Evolutionary conservation across 2,113 vertebrate species (phyloP).

Genomic region (Nansenia antarctica): DNA sequence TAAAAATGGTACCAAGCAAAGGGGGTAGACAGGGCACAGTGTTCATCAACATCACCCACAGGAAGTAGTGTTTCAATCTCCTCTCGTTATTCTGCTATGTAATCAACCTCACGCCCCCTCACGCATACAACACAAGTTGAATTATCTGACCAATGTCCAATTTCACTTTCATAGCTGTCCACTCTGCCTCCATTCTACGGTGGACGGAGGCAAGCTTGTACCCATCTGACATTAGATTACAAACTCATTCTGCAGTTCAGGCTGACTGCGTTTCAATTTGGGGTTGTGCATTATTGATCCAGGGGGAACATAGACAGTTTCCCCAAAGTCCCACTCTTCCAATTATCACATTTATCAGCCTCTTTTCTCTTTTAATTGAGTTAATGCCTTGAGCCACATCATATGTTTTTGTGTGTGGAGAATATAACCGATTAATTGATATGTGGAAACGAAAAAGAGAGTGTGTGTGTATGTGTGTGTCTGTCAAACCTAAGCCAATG

Average conservation of each 20-base stretch:
- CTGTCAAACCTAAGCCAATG: too few relatives aligned
- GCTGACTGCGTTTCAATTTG: conserved; percentile 65
- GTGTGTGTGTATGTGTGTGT: too few relatives aligned
- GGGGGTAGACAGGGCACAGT: neutral
- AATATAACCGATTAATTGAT: too few relatives aligned
- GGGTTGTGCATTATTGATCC: conserved; percentile 65
- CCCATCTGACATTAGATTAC: conserved; percentile 59
- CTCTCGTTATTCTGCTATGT: conserved; percentile 39
- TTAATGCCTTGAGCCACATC: too few relatives aligned
- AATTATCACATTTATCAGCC: conserved; percentile 40
- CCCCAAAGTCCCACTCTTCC: conserved; percentile 31
- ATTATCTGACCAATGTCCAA: conserved; percentile 59
- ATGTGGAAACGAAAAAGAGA: too few relatives aligned
- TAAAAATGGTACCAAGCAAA: too few relatives aligned
- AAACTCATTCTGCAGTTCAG: conserved; percentile 65
- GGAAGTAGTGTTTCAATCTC: conserved; percentile 31
- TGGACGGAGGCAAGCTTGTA: conserved; percentile 37
- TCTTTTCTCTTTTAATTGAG: conserved; percentile 22
- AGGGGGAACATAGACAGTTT: conserved; percentile 32
- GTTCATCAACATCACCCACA: neutral
- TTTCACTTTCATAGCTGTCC: conserved; percentile 58
- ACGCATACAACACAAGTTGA: conserved; percentile 39
- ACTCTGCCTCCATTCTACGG: conserved; percentile 29
- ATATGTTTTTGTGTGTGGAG: too few relatives aligned
- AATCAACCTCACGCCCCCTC: conserved; percentile 38